Conservation (phyloP, 2,888 invertebrate species). For the Drosophila borealis region DNA sequence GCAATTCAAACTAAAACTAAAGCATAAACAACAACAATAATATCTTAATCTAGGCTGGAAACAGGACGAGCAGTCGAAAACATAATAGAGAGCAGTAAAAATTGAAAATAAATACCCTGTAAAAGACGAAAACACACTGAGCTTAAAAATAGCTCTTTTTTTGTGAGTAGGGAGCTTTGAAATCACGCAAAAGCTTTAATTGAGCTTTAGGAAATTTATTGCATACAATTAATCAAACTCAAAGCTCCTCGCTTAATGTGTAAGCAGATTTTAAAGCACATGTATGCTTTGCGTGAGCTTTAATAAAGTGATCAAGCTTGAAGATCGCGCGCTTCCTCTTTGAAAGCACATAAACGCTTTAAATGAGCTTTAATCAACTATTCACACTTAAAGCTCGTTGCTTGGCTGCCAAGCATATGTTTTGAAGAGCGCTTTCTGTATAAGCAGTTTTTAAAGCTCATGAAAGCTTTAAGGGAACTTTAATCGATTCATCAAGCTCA, state of each 20-base stretch:
- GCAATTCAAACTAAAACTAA: slow-evolving; percentile 36
- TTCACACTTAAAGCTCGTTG: neutral
- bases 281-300: neutral
- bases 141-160: neutral
- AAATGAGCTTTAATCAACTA: neutral
- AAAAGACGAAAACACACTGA: slow-evolving; percentile 12
- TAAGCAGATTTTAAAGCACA: neutral
- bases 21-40: slow-evolving; percentile 48
- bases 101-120: slow-evolving; percentile 4
- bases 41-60: slow-evolving; percentile 48
- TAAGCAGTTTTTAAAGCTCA: neutral
- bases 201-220: neutral
- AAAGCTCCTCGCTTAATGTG: too few relatives aligned
- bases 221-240: neutral
- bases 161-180: neutral
- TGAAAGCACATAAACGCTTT: neutral
- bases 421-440: neutral
- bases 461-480: neutral
- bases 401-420: neutral
- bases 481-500: neutral
- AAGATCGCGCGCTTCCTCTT: too few relatives aligned
- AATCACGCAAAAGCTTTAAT: neutral
- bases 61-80: slow-evolving; percentile 38
- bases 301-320: neutral
- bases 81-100: slow-evolving; percentile 6